Evolutionary conservation across 1,140 invertebrate species (phyloP).

Genomic region (Drosophila nannoptera): DNA sequence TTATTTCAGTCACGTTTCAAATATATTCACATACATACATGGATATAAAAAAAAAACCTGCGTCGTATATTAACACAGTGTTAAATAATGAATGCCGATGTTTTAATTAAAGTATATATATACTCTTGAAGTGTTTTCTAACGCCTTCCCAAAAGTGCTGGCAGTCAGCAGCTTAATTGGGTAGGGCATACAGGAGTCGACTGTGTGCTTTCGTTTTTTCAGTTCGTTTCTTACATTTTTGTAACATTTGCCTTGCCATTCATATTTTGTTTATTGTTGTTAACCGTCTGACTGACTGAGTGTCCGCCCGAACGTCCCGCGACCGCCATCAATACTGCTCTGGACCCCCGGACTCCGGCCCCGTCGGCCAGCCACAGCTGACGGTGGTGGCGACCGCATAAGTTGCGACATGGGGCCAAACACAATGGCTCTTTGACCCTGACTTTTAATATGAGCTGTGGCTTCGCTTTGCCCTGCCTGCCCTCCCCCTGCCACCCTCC

Average conservation of each 20-base stretch:
- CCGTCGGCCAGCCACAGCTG: background rate
- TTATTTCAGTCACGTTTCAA: background rate
- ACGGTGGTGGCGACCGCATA: conserved; percentile 2
- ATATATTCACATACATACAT: background rate
- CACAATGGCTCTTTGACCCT: conserved; percentile 72
- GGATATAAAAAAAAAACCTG: background rate
- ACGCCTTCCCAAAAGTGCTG: too few species aligned
- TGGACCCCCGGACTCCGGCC: background rate
- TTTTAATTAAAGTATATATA: background rate
- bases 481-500: background rate
- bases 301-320: background rate
- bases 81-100: conserved; percentile 2
- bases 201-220: conserved; percentile 15
- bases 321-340: too few species aligned
- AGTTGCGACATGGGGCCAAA: conserved; percentile 33
- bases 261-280: conserved; percentile 72
- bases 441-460: conserved; percentile 56
- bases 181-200: conserved; percentile 17
- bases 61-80: conserved; percentile 8
- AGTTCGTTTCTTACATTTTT: conserved; percentile 53
- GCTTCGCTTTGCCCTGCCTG: background rate
- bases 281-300: conserved; percentile 25
- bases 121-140: background rate
- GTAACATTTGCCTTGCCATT: conserved; percentile 69
- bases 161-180: too few species aligned